Base-by-base conservation (phyloP, 2,797 vertebrate genomes). In the Gouania willdenowi region DNA sequence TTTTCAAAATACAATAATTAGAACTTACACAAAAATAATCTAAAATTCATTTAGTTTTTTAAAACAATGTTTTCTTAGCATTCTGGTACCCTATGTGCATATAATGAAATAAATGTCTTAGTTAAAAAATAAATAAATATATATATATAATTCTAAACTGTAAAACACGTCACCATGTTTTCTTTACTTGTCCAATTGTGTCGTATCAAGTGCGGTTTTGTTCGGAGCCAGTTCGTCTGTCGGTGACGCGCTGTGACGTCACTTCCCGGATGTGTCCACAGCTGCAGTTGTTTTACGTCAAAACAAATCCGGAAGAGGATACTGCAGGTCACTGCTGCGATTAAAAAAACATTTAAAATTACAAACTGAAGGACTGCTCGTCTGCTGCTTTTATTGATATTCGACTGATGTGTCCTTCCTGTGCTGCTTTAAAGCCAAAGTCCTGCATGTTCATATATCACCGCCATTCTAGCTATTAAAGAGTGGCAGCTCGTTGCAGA, bases 251-350 rank as follows among this genome's bases (percentile, higher is more conserved):
- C 31, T 34, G 25, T 77, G 74, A 81, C 4, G 80, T 87, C 81
- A 83, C 66, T 42, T 42, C 45, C 64, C 62, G 80, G 80, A 82
- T 68, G 69, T 43, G 21, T 39, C 39, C 3, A 36, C 63, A 38
- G 57, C 37, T 59, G 46, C 32, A 11, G 28, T 52, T 30, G 43
- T 41, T 63, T 71, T 24, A 49, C 59, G 55, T 75, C 46, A 56
- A 76, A 77, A 66, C 68, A 78, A n/a, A 73, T 75, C 78, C 83
- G 82, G 87, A 87, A 86, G 75, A 63, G 27, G 31, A 20, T 8
- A 6, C 30, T 32, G 41, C 36, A 26, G 42, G 44, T 55, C 49
- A 32, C 51, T 63, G 45, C 29, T 35, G 56, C 25, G 11, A 41
- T 25, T 6, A 34, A 1, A 31, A 28, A 28, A 12, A 2, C 31